Evolutionary conservation across 2,888 invertebrate species (phyloP).

Genomic region (Drosophila neonasuta): DNA sequence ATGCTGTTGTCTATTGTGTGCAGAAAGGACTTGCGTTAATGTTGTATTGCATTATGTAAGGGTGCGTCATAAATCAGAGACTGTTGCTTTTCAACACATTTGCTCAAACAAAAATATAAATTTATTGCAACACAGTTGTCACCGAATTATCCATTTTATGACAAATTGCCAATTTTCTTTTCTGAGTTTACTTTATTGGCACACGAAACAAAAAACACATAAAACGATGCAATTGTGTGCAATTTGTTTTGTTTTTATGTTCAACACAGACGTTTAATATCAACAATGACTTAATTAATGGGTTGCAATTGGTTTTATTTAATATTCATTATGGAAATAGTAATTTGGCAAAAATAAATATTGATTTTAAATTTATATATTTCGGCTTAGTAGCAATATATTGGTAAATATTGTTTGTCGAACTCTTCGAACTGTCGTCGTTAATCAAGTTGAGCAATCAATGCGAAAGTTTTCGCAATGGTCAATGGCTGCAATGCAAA

Average conservation of each 20-base stretch:
- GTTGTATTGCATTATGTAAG: background rate
- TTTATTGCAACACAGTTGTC: constrained; percentile 15
- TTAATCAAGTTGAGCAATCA: constrained; percentile 30
- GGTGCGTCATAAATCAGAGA: constrained; percentile 2
- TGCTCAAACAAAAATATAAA: constrained; percentile 11
- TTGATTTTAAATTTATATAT: background rate
- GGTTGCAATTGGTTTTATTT: too few relatives aligned
- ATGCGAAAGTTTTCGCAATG: constrained; percentile 27
- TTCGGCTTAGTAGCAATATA: background rate
- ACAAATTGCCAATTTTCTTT: background rate
- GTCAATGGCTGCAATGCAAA: constrained; percentile 34
- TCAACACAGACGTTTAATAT: background rate
- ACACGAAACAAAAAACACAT: background rate
- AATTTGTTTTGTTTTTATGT: background rate
- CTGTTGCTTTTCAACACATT: constrained; percentile 2
- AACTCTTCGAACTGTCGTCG: constrained; percentile 11
- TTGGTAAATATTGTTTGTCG: constrained; percentile 4
- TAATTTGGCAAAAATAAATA: too few relatives aligned
- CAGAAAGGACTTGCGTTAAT: background rate
- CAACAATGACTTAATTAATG: too few relatives aligned
- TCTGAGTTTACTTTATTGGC: background rate
- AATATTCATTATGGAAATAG: too few relatives aligned
- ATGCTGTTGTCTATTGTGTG: background rate
- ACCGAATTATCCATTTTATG: background rate
- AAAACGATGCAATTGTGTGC: background rate